Conservation (phyloP, 2,888 invertebrate species). For the Sphaerophoria rueppellii region DNA sequence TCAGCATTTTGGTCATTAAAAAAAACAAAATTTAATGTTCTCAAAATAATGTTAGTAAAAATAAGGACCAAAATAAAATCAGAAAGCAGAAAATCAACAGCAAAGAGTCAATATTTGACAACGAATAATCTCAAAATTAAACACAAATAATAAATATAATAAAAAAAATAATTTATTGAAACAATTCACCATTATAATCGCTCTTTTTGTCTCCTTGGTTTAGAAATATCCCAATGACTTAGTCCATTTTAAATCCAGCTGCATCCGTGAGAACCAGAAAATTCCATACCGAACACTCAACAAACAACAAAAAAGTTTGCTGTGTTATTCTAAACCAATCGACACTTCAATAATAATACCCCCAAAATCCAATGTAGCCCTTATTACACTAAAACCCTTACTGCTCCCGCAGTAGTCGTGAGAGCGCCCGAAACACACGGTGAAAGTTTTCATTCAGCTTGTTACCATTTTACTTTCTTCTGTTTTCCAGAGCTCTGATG, state of each 20-base stretch:
- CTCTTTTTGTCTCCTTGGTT: background rate
- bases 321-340: background rate
- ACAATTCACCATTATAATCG: background rate
- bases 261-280: background rate
- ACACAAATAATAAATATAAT: no score
- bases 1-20: no score
- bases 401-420: background rate
- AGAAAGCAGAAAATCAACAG: no score
- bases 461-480: conserved; percentile 50
- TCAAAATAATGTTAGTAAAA: no score
- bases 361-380: background rate
- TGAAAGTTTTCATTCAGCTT: conserved; percentile 55
- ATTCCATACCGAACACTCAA: background rate
- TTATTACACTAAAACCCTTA: background rate
- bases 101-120: no score
- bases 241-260: conserved; percentile 1
- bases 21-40: no score
- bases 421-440: conserved; percentile 8
- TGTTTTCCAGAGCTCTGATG: background rate
- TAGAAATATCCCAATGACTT: background rate
- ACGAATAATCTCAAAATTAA: no score
- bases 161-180: background rate
- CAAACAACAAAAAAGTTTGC: background rate
- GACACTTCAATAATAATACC: no score
- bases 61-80: no score